A percentile compares a stretch with the other conserved stretches of the same genome.
phyloP scores from a whole-genome alignment of 1,140 invertebrate genomes.

The Danaus plexippus region DNA sequence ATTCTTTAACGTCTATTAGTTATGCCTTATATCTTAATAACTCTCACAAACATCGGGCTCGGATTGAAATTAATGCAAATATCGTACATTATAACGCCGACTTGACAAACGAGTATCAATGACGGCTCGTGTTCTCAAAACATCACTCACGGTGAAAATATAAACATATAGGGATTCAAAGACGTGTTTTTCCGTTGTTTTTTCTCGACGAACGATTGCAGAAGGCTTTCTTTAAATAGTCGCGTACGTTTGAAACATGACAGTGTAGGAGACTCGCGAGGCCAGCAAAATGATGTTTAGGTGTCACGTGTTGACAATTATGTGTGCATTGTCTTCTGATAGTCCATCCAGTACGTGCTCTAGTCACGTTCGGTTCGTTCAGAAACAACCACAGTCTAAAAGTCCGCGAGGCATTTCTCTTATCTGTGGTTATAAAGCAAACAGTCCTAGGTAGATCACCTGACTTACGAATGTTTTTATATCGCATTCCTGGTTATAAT shows the following conservation, averaged over 20 bases:
- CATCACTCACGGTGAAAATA: constrained; percentile 9
- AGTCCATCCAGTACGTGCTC: constrained; percentile 46
- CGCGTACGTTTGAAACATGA: constrained; percentile 11
- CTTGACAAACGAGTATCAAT: constrained; percentile 2
- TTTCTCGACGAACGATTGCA: constrained; percentile 4
- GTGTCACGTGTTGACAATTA: constrained; percentile 22
- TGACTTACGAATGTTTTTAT: constrained; percentile 64
- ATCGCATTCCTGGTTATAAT: constrained; percentile 57
- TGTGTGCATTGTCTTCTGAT: constrained; percentile 34
- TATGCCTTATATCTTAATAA: constrained; percentile 1
- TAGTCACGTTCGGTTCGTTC: constrained; percentile 37
- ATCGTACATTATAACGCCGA: constrained; percentile 9
- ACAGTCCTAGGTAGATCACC: constrained; percentile 56
- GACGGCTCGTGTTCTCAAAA: constrained; percentile 11
- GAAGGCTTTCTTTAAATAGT: constrained; percentile 19
- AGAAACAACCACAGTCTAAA: no score
- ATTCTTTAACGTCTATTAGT: constrained; percentile 1
- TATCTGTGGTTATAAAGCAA: constrained; percentile 41
- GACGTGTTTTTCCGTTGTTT: constrained; percentile 6
- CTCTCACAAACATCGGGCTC: not conserved
- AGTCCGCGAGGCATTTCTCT: constrained; percentile 16
- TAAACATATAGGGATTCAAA: not conserved
- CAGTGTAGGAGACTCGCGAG: constrained; percentile 2
- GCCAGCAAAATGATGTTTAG: constrained; percentile 13
- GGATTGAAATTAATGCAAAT: constrained; percentile 2